These are phyloP conservation scores for Sylvietta virens DNA, from an alignment of 2,113 vertebrate genomes.

Conservation along the genomic window DNA sequence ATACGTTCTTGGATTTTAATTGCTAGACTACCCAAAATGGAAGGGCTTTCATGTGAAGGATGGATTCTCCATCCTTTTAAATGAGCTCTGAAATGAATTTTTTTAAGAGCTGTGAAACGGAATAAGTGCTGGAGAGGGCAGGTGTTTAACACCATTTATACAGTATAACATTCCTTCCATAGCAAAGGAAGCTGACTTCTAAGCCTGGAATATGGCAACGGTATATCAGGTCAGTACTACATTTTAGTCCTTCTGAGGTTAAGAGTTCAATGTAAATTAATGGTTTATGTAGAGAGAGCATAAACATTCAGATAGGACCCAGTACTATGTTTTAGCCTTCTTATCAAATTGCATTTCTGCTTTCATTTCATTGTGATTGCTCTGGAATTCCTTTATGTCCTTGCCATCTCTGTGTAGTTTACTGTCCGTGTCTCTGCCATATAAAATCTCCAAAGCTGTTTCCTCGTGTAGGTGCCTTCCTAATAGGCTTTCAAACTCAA, in stretches of 20 bases:
- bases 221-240: background rate
- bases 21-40: background rate
- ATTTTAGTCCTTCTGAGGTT: background rate
- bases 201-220: background rate
- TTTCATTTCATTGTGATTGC: background rate
- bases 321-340: background rate
- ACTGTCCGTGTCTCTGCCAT: background rate
- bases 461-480: background rate
- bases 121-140: background rate
- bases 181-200: background rate
- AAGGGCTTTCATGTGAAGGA: background rate
- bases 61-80: background rate
- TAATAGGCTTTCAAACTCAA: background rate
- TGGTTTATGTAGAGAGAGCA: background rate
- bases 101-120: background rate
- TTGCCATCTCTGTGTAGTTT: background rate
- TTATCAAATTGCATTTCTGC: constrained; percentile 10
- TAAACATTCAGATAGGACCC: constrained; percentile 20
- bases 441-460: background rate
- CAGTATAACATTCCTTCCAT: background rate
- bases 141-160: background rate
- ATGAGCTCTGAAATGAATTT: background rate
- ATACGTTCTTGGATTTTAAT: background rate
- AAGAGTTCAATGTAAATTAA: constrained; percentile 7
- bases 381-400: background rate